These are phyloP conservation scores for Drosophila tanythrix DNA, from an alignment of 2,888 invertebrate species.

Conservation along the genomic window DNA sequence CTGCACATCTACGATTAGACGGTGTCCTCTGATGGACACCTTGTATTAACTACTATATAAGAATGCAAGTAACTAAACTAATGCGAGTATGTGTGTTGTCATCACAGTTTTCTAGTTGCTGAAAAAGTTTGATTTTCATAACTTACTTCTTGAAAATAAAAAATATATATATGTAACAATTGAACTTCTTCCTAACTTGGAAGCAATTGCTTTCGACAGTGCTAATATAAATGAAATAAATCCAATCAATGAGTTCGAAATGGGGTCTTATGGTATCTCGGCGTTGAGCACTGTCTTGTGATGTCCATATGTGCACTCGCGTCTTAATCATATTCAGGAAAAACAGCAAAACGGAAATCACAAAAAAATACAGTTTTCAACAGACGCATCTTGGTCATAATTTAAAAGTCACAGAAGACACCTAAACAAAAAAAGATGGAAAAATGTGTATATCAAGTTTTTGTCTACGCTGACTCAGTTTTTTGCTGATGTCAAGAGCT, in stretches of 20 bases:
- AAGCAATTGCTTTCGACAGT: too few species aligned
- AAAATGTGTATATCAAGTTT: slow-evolving; percentile 32
- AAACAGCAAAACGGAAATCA: slow-evolving; percentile 1
- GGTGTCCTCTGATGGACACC: background rate
- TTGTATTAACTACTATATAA: background rate
- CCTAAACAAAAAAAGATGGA: slow-evolving; percentile 14
- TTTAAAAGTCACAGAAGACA: slow-evolving; percentile 18
- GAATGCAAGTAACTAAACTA: background rate
- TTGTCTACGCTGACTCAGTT: slow-evolving; percentile 17
- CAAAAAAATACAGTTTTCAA: slow-evolving; percentile 15
- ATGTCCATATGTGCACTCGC: slow-evolving; percentile 4
- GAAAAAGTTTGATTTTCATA: background rate
- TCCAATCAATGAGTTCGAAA: background rate
- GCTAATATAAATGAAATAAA: background rate
- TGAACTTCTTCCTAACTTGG: background rate
- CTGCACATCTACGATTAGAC: background rate
- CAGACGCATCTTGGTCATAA: slow-evolving; percentile 30
- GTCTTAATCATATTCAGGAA: slow-evolving; percentile 39
- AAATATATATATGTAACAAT: background rate
- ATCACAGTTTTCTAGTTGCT: background rate
- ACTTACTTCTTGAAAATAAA: background rate
- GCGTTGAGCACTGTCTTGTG: background rate
- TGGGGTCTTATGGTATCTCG: slow-evolving; percentile 2
- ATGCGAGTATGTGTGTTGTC: background rate
- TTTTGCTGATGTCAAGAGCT: slow-evolving; percentile 45